Evolutionary conservation across 2,113 vertebrate genomes (phyloP), one percentile per base, ranked within the genome.

Genomic region (Calyptommatus sinebrachiatus): DNA sequence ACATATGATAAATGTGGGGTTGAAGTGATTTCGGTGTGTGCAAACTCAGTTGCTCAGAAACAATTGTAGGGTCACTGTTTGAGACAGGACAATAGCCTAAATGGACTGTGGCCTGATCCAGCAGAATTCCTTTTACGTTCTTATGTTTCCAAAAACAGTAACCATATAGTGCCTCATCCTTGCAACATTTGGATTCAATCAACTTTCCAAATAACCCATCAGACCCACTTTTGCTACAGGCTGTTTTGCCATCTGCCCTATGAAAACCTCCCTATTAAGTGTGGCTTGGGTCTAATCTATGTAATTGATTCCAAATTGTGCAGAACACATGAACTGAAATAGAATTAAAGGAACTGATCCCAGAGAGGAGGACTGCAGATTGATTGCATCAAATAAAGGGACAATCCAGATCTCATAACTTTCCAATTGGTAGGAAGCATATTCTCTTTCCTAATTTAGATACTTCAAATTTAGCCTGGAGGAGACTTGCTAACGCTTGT

Each of bases 161-260:
- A 77, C 83, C 84, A 81, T 88, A 78, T 72, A n/a, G 75, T 85
- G 84, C 84, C 84, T 91, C 83, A 83, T 82, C 68, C 82, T 93
- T 87, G 83, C 89, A 87, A 86, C 89, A 85, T 89, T 91, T 90
- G 69, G 71, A 90, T 84, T 87, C 81, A 89, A 91, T 88, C 12
- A 21, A 79, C 73, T 93, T 91, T 89, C 89, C 86, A 89, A 89
- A 92, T 90, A 90, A 84, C 87, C 88, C 84, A 91, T 79, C 80
- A 88, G 90, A 92, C 85, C 57, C 81, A 83, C 71, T 92, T 84
- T 82, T 69, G 53, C 73, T 85, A 88, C 85, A 87, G 89, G 83
- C 91, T 94, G 90, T 91, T 93, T 92, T 89, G 83, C 90, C 90
- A 92, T 94, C 92, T 93, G 91, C 84, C 89, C 84, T 86, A 92